Conservation (phyloP, 2,888 invertebrate genomes). For the Latheticus oryzae region DNA sequence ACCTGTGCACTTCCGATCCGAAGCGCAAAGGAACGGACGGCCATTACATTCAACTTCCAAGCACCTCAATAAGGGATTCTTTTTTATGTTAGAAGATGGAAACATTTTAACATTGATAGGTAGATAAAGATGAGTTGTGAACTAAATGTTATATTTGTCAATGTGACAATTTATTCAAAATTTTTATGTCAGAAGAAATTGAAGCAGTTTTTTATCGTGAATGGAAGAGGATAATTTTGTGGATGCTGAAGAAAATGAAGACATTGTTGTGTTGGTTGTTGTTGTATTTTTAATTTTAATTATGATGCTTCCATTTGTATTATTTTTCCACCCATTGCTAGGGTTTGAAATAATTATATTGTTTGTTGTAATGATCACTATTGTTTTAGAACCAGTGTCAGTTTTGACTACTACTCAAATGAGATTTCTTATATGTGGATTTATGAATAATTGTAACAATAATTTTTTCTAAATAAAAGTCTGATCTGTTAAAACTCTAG, state of each 20-base stretch:
- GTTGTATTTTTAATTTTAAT: slow-evolving; percentile 8
- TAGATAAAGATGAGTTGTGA: too few species aligned
- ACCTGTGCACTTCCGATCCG: slow-evolving; percentile 50
- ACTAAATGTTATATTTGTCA: too few species aligned
- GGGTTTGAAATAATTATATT: slow-evolving; percentile 10
- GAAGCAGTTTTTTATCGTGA: too few species aligned
- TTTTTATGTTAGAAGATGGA: too few species aligned
- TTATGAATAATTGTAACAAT: slow-evolving; percentile 7
- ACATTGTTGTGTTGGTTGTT: neutral
- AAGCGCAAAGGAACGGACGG: slow-evolving; percentile 39
- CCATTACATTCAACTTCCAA: slow-evolving; percentile 21
- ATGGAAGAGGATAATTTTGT: slow-evolving; percentile 9
- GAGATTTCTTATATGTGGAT: slow-evolving; percentile 18
- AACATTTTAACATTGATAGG: too few species aligned
- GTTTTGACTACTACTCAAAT: slow-evolving; percentile 9
- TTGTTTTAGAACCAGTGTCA: slow-evolving; percentile 8
- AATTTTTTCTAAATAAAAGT: neutral
- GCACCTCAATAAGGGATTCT: slow-evolving; percentile 17
- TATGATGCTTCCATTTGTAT: slow-evolving; percentile 3
- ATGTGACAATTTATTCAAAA: too few species aligned
- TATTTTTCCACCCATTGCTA: slow-evolving; percentile 1
- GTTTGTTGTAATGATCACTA: neutral
- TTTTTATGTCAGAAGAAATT: too few species aligned
- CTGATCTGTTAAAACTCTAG: neutral
- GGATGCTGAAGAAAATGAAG: slow-evolving; percentile 14